phyloP scores from a whole-genome alignment of 64 coral and sea anemone species.

The Hydrozoanthus tunicans region DNA sequence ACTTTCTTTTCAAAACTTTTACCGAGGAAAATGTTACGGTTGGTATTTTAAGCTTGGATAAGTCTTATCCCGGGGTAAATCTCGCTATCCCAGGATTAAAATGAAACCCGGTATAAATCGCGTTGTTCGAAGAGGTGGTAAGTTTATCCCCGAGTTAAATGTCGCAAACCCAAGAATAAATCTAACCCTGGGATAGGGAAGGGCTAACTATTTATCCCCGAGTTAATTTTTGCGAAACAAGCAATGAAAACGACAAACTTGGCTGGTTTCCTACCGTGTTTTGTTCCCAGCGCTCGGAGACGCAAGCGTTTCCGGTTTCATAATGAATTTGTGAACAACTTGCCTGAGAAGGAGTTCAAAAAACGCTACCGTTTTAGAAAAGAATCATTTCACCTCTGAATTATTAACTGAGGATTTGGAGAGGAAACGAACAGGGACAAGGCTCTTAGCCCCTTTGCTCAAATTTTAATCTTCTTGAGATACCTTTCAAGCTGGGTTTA shows the following conservation, averaged over 20 bases:
- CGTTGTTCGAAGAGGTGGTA: background rate
- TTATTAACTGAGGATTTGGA: slow-evolving; percentile 16
- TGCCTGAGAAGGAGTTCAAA: background rate
- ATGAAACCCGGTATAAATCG: background rate
- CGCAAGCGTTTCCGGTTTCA: background rate
- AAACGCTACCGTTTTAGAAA: slow-evolving; percentile 13
- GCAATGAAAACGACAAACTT: background rate
- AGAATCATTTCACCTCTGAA: background rate
- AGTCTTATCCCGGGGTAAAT: background rate
- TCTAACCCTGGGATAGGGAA: background rate
- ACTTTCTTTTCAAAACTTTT: too few relatives aligned
- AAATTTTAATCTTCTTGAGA: too few relatives aligned
- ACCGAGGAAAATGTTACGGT: too few relatives aligned
- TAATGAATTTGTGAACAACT: background rate
- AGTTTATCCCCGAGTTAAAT: background rate
- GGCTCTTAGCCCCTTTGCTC: too few relatives aligned
- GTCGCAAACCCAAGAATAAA: background rate
- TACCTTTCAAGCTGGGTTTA: too few relatives aligned
- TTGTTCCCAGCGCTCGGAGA: background rate
- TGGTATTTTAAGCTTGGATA: background rate
- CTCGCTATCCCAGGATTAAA: background rate
- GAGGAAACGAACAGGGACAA: slow-evolving; percentile 11
- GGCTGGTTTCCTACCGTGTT: background rate
- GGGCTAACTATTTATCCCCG: background rate
- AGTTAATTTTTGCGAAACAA: background rate